Base-by-base conservation (phyloP, 2,888 invertebrate species). In the Eudasyphora cyanicolor region DNA sequence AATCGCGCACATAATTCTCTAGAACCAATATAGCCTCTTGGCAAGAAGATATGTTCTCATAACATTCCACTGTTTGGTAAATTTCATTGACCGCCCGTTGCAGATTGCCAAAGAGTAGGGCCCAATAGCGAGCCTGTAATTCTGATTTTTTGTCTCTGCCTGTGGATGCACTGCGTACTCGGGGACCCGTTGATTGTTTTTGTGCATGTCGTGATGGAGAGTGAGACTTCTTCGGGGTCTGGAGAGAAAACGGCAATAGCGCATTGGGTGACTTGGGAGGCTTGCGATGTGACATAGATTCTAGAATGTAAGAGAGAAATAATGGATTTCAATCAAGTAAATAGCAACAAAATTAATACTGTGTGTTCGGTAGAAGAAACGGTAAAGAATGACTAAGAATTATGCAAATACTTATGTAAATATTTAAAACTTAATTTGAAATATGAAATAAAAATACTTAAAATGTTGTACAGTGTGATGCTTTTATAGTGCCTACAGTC, bases 1-100 rank as follows among this genome's bases (percentile, higher is more conserved):
- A 99, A 92, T 99, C 99, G 14, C 97, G 95, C 10, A 97, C 96
- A 91, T 98, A 98, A 91, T 98, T 98, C 91, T 98, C 98, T 85
- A 99, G 93, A 87, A 98, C 98, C 90, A 99, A 93, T 85, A 98
- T 96, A 0, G 98, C 98, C 93, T 99, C 99, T 94, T 98, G 96
- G 93, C 98, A 98, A 92, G 98, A 98, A 0, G 96, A 95, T 86
- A 97, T 94, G 91, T 97, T 98, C 90, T 98, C 98, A 92, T 98
- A 98, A 83, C 96, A 95, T 92, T 98, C 98, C 81, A 99, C 99
- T 0, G 98, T 98, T 91, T 97, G 97, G 92, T 99, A 99, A 85
- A 99, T 97, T 92, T 98, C 98, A 87, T 98, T 98, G 80, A 95
- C 97, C 45, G 98, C 97, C 87, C 98, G 93, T 91, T 98, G 97